Base-by-base conservation (phyloP, 1,140 invertebrate genomes). In the Asobara japonica region DNA sequence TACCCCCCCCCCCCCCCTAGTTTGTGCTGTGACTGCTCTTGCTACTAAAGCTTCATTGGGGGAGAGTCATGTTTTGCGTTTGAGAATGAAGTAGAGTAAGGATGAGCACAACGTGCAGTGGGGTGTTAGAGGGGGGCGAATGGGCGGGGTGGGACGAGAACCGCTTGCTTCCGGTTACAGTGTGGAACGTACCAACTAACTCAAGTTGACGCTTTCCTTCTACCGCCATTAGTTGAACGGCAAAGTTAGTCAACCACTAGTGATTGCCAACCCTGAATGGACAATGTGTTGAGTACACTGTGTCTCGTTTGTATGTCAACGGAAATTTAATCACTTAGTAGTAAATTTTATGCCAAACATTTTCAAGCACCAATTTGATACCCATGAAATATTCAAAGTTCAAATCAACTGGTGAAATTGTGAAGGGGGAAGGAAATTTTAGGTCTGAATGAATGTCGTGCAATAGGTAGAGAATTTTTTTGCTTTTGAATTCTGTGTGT, bases 181-280 rank as follows among this genome's bases (percentile, higher is more conserved):
- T 56, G 20, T 18, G 22, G 22, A 27, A 56, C 22, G 20, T 56
- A 56, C 20, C 22, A 27, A 25, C 51, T 56, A 56, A 56, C 51
- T 56, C 51, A 56, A 56, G 51, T 56, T 56, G 51, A 56, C 51
- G 51, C 51, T 56, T 56, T 56, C 51, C 51, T 56, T 56, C 51
- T 56, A 56, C 51, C 10, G 51, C 7, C 51, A 56, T 56, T 56
- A 25, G 51, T 56, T 56, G 13, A 25, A 27, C 51, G 51, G 25
- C 51, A 27, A 56, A 56, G 51, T 56, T 56, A 56, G 10, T 27
- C 51, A 56, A 56, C 20, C 51, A 56, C 20, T 25, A 27, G 51
- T 56, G 51, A 56, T 56, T 56, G 51, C 51, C 51, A 56, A 13
- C 51, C 18, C 13, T 56, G 51, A 56, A 56, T 56, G 51, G 51